Conservation (phyloP, 2,113 vertebrate genomes). For the Antigone vipio region DNA sequence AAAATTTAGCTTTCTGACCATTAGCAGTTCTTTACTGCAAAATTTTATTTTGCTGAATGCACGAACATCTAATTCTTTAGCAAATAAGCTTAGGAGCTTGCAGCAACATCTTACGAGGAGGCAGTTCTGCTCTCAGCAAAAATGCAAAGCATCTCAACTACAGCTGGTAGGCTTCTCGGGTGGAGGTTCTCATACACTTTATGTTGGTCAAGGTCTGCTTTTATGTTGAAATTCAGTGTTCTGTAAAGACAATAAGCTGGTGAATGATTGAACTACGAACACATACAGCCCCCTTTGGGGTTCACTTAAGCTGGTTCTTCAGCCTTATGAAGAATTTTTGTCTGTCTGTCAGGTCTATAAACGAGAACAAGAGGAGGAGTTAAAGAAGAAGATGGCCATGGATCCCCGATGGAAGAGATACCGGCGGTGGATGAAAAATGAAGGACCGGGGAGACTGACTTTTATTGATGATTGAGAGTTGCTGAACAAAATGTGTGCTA, state of each 20-base stretch:
- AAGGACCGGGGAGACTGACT: conserved; percentile 90
- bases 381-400: conserved; percentile 93
- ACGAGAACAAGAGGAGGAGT: conserved; percentile 91
- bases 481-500: not conserved
- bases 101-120: not conserved
- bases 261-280: not conserved
- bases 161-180: not conserved
- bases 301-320: not conserved
- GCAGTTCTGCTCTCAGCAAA: not conserved
- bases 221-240: not conserved
- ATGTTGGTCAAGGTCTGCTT: not conserved
- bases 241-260: not conserved
- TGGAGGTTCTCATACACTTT: not conserved
- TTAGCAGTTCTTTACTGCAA: not conserved
- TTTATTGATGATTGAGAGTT: conserved; percentile 88
- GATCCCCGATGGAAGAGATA: conserved; percentile 96
- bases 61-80: not conserved
- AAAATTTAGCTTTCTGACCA: not conserved
- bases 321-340: not conserved
- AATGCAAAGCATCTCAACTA: not conserved
- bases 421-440: conserved; percentile 96
- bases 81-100: not conserved
- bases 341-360: conserved; percentile 79
- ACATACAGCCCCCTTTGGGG: rapidly evolving
- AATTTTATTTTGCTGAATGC: not conserved